Evolutionary conservation across 2,797 vertebrate genomes (phyloP), one percentile per base, ranked within the genome.

Genomic region (Botia almorhae): DNA sequence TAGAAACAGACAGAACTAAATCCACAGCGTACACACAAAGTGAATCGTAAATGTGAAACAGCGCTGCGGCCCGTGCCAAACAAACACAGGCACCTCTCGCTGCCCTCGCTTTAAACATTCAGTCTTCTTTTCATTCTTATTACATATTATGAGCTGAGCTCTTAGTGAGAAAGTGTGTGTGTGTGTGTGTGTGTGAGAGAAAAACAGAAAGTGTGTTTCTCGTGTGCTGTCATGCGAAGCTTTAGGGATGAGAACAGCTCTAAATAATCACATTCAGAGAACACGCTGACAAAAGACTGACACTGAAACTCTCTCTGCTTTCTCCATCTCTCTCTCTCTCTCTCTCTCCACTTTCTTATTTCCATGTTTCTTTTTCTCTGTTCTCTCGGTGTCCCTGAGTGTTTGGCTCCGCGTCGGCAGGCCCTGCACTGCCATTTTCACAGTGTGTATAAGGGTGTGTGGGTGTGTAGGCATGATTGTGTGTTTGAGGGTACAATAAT

Each of bases 1-100:
- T 93, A 85, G 89, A 91, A 94, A 91, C 91, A 92, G 92, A 92
- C 92, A 92, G 90, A 85, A 81, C 89, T 90, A 90, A 91, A 87
- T 93, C 90, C 76, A 81, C 67, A 82, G 83, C 72, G 81, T 65
- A 85, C 89, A 90, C 90, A 87, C 92, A 94, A 93, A 93, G 90
- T 92, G 91, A 93, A 93, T 92, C 85, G 87, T 89, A 92, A 92
- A 93, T 92, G 89, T 84, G 87, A 83, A 89, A 89, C 89, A 88
- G 87, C 90, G 87, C 86, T 76, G 55, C 16, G 36, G 19, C 89
- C 13, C 68, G 29, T 29, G 29, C 29, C 29, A 90, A 92, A 92
- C 90, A 90, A 91, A 91, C 91, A 91, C 86, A 82, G 90, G 89
- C 89, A 87, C 90, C 88, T 89, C 65, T 74, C 10, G n/a, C 56